Conservation (phyloP, 2,888 invertebrate genomes). For the Melolontha melolontha region DNA sequence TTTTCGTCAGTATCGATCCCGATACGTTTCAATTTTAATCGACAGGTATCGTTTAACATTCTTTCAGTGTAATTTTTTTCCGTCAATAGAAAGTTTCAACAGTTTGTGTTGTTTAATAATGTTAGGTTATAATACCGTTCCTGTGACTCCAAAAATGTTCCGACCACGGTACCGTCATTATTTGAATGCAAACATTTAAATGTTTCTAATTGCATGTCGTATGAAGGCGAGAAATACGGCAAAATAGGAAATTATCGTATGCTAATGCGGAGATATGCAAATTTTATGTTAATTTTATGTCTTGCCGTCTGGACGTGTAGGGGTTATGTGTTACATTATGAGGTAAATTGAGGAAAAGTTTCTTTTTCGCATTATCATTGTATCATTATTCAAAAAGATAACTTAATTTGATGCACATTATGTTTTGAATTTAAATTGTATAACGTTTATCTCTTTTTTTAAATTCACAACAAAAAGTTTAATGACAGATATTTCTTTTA, state of each 20-base stretch:
- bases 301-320: conserved; percentile 31
- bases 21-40: not conserved
- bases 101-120: conserved; percentile 52
- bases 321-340: conserved; percentile 22
- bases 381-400: conserved; percentile 4
- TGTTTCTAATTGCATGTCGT: conserved; percentile 47
- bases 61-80: not conserved
- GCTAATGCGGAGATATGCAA: conserved; percentile 47
- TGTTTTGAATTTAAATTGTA: too few relatives aligned
- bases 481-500: too few relatives aligned
- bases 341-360: conserved; percentile 4
- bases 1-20: conserved; percentile 8
- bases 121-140: conserved; percentile 48
- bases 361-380: not conserved
- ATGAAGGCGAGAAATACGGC: conserved; percentile 47
- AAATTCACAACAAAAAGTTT: too few relatives aligned
- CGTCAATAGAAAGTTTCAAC: conserved; percentile 43
- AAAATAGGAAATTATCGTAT: conserved; percentile 49
- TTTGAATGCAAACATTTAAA: conserved; percentile 40
- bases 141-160: conserved; percentile 44
- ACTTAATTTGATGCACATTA: conserved; percentile 3
- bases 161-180: conserved; percentile 1
- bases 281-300: conserved; percentile 47
- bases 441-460: too few relatives aligned
- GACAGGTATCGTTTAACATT: not conserved